A percentile compares a stretch with the other conserved stretches of the same genome.
Conservation (phyloP, 2,888 invertebrate genomes). For the Eristalis tenax region DNA sequence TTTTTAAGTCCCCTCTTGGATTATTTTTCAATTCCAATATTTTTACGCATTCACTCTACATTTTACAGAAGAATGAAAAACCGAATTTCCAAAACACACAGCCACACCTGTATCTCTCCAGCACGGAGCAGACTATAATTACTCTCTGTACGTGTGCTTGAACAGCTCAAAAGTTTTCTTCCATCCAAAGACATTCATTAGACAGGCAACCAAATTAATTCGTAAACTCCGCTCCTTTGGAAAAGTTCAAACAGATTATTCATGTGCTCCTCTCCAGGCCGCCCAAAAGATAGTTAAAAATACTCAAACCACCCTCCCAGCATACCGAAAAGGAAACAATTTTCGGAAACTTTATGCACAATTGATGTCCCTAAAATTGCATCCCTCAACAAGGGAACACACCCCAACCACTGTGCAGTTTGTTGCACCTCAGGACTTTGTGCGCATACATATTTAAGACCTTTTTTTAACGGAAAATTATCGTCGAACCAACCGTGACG, state of each 20-base stretch:
- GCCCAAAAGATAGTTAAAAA: neutral
- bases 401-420: neutral
- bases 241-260: slow-evolving; percentile 27
- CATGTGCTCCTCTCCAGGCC: slow-evolving; percentile 1
- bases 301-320: neutral
- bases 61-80: neutral
- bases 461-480: neutral
- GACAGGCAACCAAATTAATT: slow-evolving; percentile 41
- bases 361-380: slow-evolving; percentile 14
- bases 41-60: neutral
- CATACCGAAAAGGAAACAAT: slow-evolving; percentile 5
- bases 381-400: slow-evolving; percentile 5
- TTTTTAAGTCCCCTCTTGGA: neutral
- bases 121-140: slow-evolving; percentile 3
- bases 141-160: slow-evolving; percentile 3
- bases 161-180: slow-evolving; percentile 11
- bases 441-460: neutral
- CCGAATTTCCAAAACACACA: neutral
- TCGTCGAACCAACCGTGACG: neutral
- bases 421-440: neutral
- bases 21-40: neutral
- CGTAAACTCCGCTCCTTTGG: neutral
- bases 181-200: slow-evolving; percentile 36
- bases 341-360: slow-evolving; percentile 32
- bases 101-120: neutral